Conservation (phyloP, 2,888 invertebrate genomes). For the Nymphalis polychloros region DNA sequence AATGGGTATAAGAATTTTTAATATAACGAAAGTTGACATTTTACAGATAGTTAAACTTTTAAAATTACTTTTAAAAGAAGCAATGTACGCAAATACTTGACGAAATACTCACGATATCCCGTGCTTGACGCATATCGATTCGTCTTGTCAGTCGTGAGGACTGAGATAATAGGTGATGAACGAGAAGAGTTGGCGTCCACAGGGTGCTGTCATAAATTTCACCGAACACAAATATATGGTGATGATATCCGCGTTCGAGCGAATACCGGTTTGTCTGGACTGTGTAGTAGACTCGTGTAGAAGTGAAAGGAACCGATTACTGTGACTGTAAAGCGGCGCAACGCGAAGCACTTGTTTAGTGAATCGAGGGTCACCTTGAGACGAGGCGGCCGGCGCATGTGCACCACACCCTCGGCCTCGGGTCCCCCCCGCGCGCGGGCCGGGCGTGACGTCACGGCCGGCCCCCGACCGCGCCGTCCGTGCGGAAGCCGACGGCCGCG, state of each 20-base stretch:
- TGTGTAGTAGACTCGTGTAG: conserved; percentile 42
- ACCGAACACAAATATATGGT: conserved; percentile 57
- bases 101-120: conserved; percentile 70
- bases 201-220: conserved; percentile 75
- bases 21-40: too few relatives aligned
- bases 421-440: conserved; percentile 45
- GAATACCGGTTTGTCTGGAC: conserved; percentile 62
- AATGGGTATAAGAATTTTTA: too few relatives aligned
- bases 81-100: conserved; percentile 57
- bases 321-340: conserved; percentile 47
- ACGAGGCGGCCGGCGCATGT: conserved; percentile 71
- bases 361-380: conserved; percentile 77
- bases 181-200: conserved; percentile 78
- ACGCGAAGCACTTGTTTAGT: conserved; percentile 60
- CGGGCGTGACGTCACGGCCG: conserved; percentile 62
- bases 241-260: conserved; percentile 64
- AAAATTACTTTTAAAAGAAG: too few relatives aligned
- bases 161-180: conserved; percentile 77
- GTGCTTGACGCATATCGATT: conserved; percentile 80
- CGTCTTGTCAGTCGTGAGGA: conserved; percentile 74
- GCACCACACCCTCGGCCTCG: conserved; percentile 76
- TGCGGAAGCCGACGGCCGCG: conserved; percentile 17
- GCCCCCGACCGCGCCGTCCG: conserved; percentile 41
- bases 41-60: neutral
- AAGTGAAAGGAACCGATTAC: conserved; percentile 68